phyloP scores from a whole-genome alignment of 2,797 vertebrate species.

The Craterocephalus amniculus region DNA sequence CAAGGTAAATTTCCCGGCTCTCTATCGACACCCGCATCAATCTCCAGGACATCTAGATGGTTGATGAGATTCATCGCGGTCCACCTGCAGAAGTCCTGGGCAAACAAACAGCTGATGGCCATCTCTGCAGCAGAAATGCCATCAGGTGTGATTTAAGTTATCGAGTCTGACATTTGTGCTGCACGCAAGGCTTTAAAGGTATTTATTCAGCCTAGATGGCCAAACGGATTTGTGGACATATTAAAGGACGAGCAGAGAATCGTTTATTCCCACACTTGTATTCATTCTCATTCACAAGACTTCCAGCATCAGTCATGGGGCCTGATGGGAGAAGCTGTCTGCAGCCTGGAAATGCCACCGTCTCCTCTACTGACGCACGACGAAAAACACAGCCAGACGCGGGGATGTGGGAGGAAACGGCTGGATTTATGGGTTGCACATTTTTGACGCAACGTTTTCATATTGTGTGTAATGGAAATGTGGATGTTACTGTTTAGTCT shows the following conservation, averaged over 20 bases:
- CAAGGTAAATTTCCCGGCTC: not conserved
- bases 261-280: constrained; percentile 52
- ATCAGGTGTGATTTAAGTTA: constrained; percentile 21
- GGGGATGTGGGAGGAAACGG: constrained; percentile 32
- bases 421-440: constrained; percentile 2
- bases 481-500: not conserved
- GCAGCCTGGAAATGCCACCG: constrained; percentile 62
- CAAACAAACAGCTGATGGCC: constrained; percentile 27
- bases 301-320: constrained; percentile 59
- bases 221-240: constrained; percentile 59
- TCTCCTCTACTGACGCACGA: constrained; percentile 55
- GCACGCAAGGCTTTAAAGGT: constrained; percentile 29
- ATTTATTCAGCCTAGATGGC: constrained; percentile 52
- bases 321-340: constrained; percentile 74
- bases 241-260: constrained; percentile 59
- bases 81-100: constrained; percentile 8
- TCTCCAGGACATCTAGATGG: not conserved
- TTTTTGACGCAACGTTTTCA: not conserved
- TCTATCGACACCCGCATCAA: not conserved
- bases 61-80: constrained; percentile 4
- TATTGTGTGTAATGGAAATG: not conserved
- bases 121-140: not conserved
- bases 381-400: constrained; percentile 34
- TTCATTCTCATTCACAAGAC: constrained; percentile 64
- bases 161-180: constrained; percentile 17